Conservation (phyloP, 1,140 invertebrate genomes). For the Ganaspis sp. region DNA sequence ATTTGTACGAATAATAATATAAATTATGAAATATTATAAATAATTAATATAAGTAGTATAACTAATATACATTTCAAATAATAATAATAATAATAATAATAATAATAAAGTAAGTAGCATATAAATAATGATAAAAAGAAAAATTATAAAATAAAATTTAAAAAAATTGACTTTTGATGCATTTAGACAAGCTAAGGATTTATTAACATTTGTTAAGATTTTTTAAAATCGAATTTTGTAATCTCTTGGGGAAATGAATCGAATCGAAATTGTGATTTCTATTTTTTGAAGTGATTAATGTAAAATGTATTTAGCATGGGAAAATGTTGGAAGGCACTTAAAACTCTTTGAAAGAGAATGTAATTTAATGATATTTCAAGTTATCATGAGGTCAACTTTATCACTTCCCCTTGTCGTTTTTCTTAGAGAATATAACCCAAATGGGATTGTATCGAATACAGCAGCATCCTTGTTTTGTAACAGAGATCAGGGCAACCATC, state of each 20-base stretch:
- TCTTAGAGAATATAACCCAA: constrained; percentile 35
- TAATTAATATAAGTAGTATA: too few species aligned
- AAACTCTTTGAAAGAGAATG: neutral
- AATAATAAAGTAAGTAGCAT: too few species aligned
- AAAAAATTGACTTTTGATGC: too few species aligned
- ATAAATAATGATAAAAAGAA: too few species aligned
- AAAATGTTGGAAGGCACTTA: constrained; percentile 26
- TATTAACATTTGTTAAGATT: too few species aligned
- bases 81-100: too few species aligned
- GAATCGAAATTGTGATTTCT: neutral
- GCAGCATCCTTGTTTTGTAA: constrained; percentile 23
- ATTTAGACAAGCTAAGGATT: too few species aligned
- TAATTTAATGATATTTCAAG: constrained; percentile 33
- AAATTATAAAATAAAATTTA: too few species aligned
- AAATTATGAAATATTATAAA: too few species aligned
- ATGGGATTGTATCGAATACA: constrained; percentile 13
- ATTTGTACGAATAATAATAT: too few species aligned
- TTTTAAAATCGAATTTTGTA: too few species aligned
- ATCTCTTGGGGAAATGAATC: neutral
- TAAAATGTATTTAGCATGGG: constrained; percentile 42
- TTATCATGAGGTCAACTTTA: constrained; percentile 61
- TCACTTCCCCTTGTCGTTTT: constrained; percentile 48
- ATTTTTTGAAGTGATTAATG: neutral
- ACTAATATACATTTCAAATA: too few species aligned
- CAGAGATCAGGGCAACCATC: neutral